These are phyloP conservation scores for Laticauda colubrina DNA, from an alignment of 2,113 vertebrate genomes.

Conservation along the genomic window DNA sequence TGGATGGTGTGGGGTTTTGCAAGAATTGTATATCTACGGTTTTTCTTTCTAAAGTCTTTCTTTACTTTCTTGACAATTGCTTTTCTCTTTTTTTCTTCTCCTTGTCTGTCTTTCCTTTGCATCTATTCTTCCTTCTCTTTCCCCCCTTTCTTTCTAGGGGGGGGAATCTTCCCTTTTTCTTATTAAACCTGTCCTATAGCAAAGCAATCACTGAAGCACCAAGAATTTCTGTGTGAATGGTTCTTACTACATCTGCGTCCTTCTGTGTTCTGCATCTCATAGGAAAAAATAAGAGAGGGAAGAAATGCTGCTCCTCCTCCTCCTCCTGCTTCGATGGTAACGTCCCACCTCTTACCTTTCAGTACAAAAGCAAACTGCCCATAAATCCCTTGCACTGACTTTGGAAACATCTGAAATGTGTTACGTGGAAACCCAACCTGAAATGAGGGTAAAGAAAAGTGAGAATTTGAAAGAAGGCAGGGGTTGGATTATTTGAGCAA, in stretches of 20 bases:
- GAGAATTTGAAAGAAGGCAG: not conserved
- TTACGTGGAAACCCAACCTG: constrained; percentile 32
- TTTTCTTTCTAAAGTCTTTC: constrained; percentile 54
- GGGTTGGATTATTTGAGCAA: not conserved
- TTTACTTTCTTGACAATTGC: constrained; percentile 63
- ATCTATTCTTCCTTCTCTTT: constrained; percentile 59
- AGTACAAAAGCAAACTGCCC: constrained; percentile 47
- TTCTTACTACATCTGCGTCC: constrained; percentile 71
- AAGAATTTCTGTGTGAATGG: constrained; percentile 74
- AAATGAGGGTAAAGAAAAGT: not conserved
- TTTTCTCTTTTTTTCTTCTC: constrained; percentile 59
- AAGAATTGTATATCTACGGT: not conserved
- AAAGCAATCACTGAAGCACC: constrained; percentile 76
- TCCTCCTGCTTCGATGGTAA: constrained; percentile 77
- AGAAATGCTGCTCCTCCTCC: constrained; percentile 61
- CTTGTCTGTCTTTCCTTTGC: constrained; percentile 63
- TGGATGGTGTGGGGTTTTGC: not conserved
- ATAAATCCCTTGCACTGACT: constrained; percentile 16
- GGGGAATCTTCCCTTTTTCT: constrained; percentile 74
- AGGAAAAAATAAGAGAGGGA: constrained; percentile 73
- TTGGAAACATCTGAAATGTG: constrained; percentile 36
- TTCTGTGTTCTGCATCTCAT: constrained; percentile 71
- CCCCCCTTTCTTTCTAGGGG: constrained; percentile 63
- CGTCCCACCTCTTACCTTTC: constrained; percentile 67
- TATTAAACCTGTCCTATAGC: constrained; percentile 83